Evolutionary conservation across 2,113 vertebrate species (phyloP), one percentile per base, ranked within the genome.

Genomic region (Hymenochirus boettgeri): DNA sequence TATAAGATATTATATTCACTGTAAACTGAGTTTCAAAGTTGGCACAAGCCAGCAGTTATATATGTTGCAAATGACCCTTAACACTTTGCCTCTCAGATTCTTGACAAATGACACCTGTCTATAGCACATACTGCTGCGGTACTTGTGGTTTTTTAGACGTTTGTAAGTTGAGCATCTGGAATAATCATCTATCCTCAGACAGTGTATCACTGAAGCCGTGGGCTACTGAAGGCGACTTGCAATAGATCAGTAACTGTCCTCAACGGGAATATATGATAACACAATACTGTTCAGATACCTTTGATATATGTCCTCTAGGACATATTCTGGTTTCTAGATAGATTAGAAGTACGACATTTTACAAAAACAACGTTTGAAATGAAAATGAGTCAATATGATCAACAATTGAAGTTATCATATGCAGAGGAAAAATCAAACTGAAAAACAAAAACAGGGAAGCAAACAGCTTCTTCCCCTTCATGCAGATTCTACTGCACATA

Each of bases 401-500:
- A 22, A 22, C 19, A 48, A 21, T 23, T 2, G 22, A 9, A 23
- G 7, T 3, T 37, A 1, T 15, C 6, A 17, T 25, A 21, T 3
- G 17, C 46, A 31, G 61, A 35, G 9, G n/a, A n/a, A 17, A 10
- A 2, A 1, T 23, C 18, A 48, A 5, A 0, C 1, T n/a, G 1
- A n/a, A n/a, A n/a, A n/a, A 21, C 22, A 27, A 24, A 2, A 22
- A 48, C 7, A 19, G 19, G 13, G 8, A 48, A 23, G 18, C 46
- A 10, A 3, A 48, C 3, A 21, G 19, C 12, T 7, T 9, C 22
- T 48, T 48, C 39, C 17, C 12, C 4, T 42, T 5, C 5, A 6
- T 11, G 3, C 7, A 27, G 47, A 29, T 3, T 13, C 57, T 70
- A 54, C 57, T 75, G 58, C 60, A 86, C 85, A 82, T 75, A 83